Evolutionary conservation across 2,113 vertebrate genomes (phyloP).

Genomic region (Tachuris rubrigastra): DNA sequence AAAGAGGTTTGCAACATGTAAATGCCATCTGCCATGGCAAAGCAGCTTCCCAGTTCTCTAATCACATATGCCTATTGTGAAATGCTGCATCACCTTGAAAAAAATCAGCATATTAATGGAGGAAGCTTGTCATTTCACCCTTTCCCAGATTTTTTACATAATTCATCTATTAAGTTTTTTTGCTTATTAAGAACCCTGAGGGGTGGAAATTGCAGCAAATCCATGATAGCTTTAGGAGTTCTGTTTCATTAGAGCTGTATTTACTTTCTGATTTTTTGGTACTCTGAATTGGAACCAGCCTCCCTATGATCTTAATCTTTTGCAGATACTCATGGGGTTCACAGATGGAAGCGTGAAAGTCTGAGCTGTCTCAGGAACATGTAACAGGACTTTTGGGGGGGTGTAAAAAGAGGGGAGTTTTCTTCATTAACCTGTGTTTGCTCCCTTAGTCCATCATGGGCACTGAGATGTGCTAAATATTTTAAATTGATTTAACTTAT

Average conservation of each 20-base stretch:
- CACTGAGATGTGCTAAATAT: neutral
- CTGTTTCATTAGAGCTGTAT: conserved; percentile 7
- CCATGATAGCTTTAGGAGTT: conserved; percentile 15
- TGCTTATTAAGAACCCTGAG: neutral
- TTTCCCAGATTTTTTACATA: conserved; percentile 30
- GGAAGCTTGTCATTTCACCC: conserved; percentile 34
- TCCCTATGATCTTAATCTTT: neutral
- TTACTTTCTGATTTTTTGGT: conserved; percentile 34
- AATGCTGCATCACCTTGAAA: conserved; percentile 27
- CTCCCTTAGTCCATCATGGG: neutral
- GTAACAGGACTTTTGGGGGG: neutral
- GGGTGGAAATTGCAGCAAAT: conserved; percentile 33
- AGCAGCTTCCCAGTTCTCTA: conserved; percentile 5
- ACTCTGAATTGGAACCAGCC: conserved; percentile 24
- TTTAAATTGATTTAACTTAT: neutral
- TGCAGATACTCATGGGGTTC: neutral
- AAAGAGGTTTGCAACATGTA: neutral
- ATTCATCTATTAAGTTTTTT: conserved; percentile 36
- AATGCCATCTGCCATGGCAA: conserved; percentile 22
- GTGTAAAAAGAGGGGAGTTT: neutral
- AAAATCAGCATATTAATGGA: conserved; percentile 21
- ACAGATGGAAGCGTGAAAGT: neutral
- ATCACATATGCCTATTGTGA: neutral
- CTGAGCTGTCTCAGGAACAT: neutral
- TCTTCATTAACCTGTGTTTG: neutral